A percentile compares a stretch with the other conserved stretches of the same genome.
Conservation (phyloP, 2,797 vertebrate species). For the Heteromormyrus szaboi region DNA sequence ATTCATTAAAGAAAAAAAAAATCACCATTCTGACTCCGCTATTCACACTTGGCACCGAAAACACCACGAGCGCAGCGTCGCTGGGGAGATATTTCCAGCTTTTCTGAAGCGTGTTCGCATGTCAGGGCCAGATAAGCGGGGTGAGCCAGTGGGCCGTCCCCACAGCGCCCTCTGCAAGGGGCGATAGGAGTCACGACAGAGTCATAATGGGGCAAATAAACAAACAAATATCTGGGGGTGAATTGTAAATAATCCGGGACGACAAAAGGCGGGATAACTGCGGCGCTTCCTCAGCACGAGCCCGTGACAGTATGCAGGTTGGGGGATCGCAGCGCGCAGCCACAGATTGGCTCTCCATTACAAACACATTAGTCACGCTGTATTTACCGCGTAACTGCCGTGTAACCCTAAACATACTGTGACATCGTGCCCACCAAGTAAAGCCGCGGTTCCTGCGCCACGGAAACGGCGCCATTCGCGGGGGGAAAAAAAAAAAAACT, state of each 20-base stretch:
- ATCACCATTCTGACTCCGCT: not conserved
- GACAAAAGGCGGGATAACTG: constrained; percentile 42
- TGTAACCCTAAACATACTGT: constrained; percentile 43
- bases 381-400: constrained; percentile 53
- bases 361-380: constrained; percentile 56
- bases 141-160: constrained; percentile 42
- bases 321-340: constrained; percentile 48
- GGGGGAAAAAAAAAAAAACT: not conserved
- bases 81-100: constrained; percentile 44
- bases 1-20: not conserved
- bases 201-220: constrained; percentile 40
- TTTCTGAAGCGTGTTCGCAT: constrained; percentile 48
- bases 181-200: constrained; percentile 45
- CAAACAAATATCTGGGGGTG: constrained; percentile 51
- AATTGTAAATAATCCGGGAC: constrained; percentile 49
- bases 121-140: constrained; percentile 55
- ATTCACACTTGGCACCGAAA: not conserved
- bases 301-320: not conserved
- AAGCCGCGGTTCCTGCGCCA: not conserved
- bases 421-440: constrained; percentile 17
- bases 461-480: not conserved
- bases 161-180: constrained; percentile 40
- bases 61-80: not conserved
- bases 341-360: constrained; percentile 57
- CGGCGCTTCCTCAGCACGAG: not conserved